phyloP scores from a whole-genome alignment of 2,113 vertebrate genomes.

The Macquaria australasica region DNA sequence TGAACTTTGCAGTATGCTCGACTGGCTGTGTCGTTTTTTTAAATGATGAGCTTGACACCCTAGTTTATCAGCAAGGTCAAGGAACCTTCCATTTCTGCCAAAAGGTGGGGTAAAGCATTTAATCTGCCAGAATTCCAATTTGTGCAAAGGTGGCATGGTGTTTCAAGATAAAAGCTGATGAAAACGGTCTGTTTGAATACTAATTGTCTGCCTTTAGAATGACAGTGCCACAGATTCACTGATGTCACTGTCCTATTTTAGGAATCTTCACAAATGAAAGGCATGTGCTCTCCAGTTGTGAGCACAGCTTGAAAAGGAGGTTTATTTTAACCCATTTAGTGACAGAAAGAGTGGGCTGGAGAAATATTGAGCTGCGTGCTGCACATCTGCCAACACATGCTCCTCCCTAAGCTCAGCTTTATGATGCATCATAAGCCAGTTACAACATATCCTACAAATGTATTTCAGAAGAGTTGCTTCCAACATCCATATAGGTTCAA shows the following conservation, averaged over 20 bases:
- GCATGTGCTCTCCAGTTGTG: slow-evolving; percentile 61
- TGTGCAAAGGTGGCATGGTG: slow-evolving; percentile 64
- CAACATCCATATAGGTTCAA: slow-evolving; percentile 33
- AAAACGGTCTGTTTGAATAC: slow-evolving; percentile 65
- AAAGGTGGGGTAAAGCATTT: slow-evolving; percentile 8
- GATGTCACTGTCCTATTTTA: slow-evolving; percentile 72
- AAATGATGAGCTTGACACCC: slow-evolving; percentile 52
- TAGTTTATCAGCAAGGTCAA: slow-evolving; percentile 74
- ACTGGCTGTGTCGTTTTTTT: slow-evolving; percentile 35
- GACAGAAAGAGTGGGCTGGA: slow-evolving; percentile 54
- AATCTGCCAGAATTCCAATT: slow-evolving; percentile 67
- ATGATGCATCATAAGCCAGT: slow-evolving; percentile 49
- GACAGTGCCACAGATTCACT: slow-evolving; percentile 47
- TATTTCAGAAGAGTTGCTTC: slow-evolving; percentile 30
- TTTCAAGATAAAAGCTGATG: slow-evolving; percentile 69
- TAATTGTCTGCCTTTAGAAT: slow-evolving; percentile 62
- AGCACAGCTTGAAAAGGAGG: slow-evolving; percentile 45
- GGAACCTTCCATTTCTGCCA: slow-evolving; percentile 32
- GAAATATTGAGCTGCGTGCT: slow-evolving; percentile 42
- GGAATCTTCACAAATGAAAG: slow-evolving; percentile 42
- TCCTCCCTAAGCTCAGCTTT: slow-evolving; percentile 50
- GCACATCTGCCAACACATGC: slow-evolving; percentile 52
- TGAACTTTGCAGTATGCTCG: slow-evolving; percentile 6
- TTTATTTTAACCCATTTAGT: slow-evolving; percentile 62
- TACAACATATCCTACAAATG: slow-evolving; percentile 35